Percentiles rank a stretch among this genome's conserved stretches.
phyloP scores from a whole-genome alignment of 2,888 invertebrate species.

The Ophion obscuratus region DNA sequence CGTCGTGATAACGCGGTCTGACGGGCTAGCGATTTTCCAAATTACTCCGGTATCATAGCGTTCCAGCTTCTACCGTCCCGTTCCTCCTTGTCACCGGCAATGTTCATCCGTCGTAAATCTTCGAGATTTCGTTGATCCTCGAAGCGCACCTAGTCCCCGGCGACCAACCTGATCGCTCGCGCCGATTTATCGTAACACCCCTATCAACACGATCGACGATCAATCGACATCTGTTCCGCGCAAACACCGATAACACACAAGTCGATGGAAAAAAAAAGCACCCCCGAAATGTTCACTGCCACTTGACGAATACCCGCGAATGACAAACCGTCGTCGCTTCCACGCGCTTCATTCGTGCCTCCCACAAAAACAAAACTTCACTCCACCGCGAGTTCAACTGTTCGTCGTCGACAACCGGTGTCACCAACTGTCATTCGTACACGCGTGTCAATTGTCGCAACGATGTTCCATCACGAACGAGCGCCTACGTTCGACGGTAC shows the following conservation, averaged over 20 bases:
- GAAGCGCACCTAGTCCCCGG: neutral
- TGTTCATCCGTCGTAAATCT: neutral
- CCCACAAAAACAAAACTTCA: slow-evolving; percentile 57
- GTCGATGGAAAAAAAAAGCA: slow-evolving; percentile 22
- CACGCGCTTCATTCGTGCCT: slow-evolving; percentile 38
- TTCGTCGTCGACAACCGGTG: slow-evolving; percentile 27
- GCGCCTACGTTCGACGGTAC: slow-evolving; percentile 21
- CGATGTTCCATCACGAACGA: slow-evolving; percentile 66
- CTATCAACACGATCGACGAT: slow-evolving; percentile 37
- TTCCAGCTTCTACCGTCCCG: neutral
- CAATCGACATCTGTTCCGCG: slow-evolving; percentile 31
- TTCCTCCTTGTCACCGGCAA: neutral
- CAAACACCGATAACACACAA: slow-evolving; percentile 17
- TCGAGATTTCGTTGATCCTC: neutral
- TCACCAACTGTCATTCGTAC: slow-evolving; percentile 46
- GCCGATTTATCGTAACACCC: neutral
- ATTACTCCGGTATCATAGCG: slow-evolving; percentile 61
- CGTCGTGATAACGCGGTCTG: slow-evolving; percentile 61
- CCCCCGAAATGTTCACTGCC: slow-evolving; percentile 69
- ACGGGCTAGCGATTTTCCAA: slow-evolving; percentile 20
- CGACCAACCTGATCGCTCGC: neutral
- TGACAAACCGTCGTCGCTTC: slow-evolving; percentile 38
- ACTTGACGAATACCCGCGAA: slow-evolving; percentile 62
- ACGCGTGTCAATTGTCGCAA: slow-evolving; percentile 21
- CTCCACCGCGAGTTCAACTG: slow-evolving; percentile 56